Conservation (phyloP, 1,140 invertebrate genomes). For the Aporrectodea caliginosa region DNA sequence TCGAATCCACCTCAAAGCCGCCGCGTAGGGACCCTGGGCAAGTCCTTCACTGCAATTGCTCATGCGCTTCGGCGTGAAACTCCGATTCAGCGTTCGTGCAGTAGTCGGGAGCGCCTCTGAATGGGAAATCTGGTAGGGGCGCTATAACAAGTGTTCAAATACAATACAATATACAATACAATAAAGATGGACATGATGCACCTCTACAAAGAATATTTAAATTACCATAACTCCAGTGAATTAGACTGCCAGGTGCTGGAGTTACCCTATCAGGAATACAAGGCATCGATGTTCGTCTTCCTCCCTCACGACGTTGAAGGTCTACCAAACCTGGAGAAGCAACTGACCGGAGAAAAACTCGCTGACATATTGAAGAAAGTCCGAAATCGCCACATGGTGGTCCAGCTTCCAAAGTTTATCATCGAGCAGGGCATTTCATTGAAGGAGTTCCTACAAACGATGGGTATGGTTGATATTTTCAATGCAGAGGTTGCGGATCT, state of each 20-base stretch:
- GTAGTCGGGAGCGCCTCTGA: too few species aligned
- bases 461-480: slow-evolving; percentile 22
- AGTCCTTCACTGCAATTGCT: too few species aligned
- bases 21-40: too few species aligned
- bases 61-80: too few species aligned
- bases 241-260: slow-evolving; percentile 64
- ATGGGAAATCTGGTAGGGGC: too few species aligned
- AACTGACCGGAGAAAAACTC: slow-evolving; percentile 34
- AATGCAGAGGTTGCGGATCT: slow-evolving; percentile 5
- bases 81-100: too few species aligned
- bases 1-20: too few species aligned
- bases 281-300: slow-evolving; percentile 72
- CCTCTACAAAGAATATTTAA: slow-evolving; percentile 59
- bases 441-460: not conserved
- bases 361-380: not conserved
- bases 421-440: slow-evolving; percentile 43
- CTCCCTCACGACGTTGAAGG: slow-evolving; percentile 44
- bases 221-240: slow-evolving; percentile 61
- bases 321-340: slow-evolving; percentile 40
- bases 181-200: slow-evolving; percentile 51
- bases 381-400: slow-evolving; percentile 13
- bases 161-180: too few species aligned
- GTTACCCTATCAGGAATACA: slow-evolving; percentile 71
- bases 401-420: slow-evolving; percentile 64
- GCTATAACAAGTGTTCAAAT: too few species aligned